A percentile compares a stretch with the other conserved stretches of the same genome.
These are phyloP conservation scores for Zaprionus nigranus DNA, from an alignment of 1,140 invertebrate genomes.

Conservation along the genomic window DNA sequence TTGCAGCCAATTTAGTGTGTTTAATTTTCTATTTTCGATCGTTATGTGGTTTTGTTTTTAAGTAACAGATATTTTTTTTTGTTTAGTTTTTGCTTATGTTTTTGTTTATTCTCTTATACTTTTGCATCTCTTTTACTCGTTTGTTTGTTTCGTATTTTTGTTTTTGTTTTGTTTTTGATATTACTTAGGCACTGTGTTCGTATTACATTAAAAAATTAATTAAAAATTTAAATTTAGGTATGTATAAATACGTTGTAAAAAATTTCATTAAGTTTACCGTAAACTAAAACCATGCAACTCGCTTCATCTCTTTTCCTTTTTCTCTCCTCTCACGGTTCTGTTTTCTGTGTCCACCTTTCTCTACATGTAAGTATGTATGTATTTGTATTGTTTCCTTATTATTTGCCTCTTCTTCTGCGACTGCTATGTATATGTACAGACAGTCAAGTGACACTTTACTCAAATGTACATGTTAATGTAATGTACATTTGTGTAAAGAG, in stretches of 20 bases:
- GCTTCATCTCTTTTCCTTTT: background rate
- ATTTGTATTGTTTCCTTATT: constrained; percentile 29
- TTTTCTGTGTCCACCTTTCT: constrained; percentile 9
- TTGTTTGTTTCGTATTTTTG: constrained; percentile 61
- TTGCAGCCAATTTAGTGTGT: constrained; percentile 44
- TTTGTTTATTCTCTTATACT: constrained; percentile 58
- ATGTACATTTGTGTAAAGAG: too few relatives aligned
- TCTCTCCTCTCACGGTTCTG: background rate
- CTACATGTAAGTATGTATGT: constrained; percentile 45
- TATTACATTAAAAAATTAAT: constrained; percentile 84
- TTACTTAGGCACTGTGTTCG: constrained; percentile 85
- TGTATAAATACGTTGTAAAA: constrained; percentile 83
- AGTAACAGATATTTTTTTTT: constrained; percentile 61
- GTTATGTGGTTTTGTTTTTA: constrained; percentile 50
- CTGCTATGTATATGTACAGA: constrained; percentile 58
- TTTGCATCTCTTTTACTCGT: constrained; percentile 62
- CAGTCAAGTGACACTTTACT: too few relatives aligned
- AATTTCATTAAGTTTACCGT: constrained; percentile 83
- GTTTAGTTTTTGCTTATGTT: constrained; percentile 47
- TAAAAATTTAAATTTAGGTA: constrained; percentile 83
- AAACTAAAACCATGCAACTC: constrained; percentile 81
- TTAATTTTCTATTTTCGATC: constrained; percentile 40
- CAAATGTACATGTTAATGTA: too few relatives aligned
- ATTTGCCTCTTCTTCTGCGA: background rate
- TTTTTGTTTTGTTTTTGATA: constrained; percentile 77